These are phyloP conservation scores for Hemichromis elongatus DNA, from an alignment of 2,113 vertebrate genomes.

Conservation along the genomic window DNA sequence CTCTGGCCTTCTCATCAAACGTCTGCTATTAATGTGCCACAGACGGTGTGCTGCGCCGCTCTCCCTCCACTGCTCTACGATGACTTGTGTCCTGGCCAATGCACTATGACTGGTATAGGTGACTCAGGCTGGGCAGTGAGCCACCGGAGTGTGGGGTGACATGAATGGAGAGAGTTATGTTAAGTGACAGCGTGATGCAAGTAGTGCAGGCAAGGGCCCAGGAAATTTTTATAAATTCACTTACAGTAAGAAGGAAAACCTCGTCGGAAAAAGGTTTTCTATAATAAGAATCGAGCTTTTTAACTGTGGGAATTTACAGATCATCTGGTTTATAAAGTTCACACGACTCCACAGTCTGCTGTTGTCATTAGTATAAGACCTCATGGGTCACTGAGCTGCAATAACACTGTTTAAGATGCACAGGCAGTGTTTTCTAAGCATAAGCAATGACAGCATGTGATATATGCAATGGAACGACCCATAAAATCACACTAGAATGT, in stretches of 20 bases:
- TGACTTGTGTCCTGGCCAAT: constrained; percentile 45
- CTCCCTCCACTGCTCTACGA: not conserved
- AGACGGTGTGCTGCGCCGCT: constrained; percentile 8
- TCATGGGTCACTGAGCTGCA: not conserved
- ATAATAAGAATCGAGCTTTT: not conserved
- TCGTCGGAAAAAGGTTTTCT: not conserved
- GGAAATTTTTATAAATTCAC: not conserved
- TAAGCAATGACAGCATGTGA: not conserved
- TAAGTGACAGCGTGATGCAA: not conserved
- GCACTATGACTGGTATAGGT: constrained; percentile 42
- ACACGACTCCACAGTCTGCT: not conserved
- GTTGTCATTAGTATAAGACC: not conserved
- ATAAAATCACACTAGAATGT: not conserved
- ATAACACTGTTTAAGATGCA: not conserved
- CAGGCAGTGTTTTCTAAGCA: not conserved
- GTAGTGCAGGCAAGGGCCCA: not conserved
- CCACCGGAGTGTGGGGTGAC: constrained; percentile 19
- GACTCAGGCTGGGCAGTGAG: constrained; percentile 36
- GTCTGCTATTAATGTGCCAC: constrained; percentile 48
- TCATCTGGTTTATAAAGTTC: not conserved
- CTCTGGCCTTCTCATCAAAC: constrained; percentile 40
- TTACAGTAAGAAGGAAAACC: not conserved
- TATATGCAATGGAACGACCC: not conserved
- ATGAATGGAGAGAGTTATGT: constrained; percentile 7
- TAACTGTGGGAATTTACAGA: not conserved